Evolutionary conservation across 2,797 vertebrate genomes (phyloP).

Genomic region (Protonibea diacanthus): DNA sequence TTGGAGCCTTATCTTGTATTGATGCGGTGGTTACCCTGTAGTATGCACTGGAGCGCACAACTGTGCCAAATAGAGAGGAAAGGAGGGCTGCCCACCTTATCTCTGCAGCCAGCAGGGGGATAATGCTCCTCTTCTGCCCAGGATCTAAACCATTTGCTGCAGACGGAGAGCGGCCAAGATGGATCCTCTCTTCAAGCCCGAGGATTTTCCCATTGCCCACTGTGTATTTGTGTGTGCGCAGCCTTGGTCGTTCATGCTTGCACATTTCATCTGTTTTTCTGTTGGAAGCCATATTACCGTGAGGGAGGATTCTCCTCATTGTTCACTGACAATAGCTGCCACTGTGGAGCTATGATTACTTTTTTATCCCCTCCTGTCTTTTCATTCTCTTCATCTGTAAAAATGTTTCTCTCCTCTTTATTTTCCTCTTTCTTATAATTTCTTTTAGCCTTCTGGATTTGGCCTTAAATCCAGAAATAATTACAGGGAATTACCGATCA

Average conservation of each 20-base stretch:
- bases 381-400: constrained; percentile 5
- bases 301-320: constrained; percentile 38
- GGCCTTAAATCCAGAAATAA: not conserved
- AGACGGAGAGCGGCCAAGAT: constrained; percentile 49
- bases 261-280: constrained; percentile 63
- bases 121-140: constrained; percentile 67
- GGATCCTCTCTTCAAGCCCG: constrained; percentile 52
- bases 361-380: constrained; percentile 40
- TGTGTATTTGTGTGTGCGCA: constrained; percentile 43
- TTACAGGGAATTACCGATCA: not conserved
- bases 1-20: constrained; percentile 38
- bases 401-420: not conserved
- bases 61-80: constrained; percentile 70
- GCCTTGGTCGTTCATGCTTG: constrained; percentile 53
- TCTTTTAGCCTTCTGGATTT: not conserved
- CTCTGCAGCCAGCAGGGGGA: constrained; percentile 80
- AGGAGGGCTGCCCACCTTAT: constrained; percentile 72
- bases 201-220: constrained; percentile 62
- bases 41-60: constrained; percentile 46
- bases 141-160: constrained; percentile 68
- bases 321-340: constrained; percentile 51
- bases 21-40: constrained; percentile 30
- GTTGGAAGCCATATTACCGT: constrained; percentile 57
- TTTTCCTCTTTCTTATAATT: constrained; percentile 11
- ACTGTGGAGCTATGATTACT: constrained; percentile 54